Conservation (phyloP, 2,113 vertebrate species). For the Pseudorectes ferrugineus region DNA sequence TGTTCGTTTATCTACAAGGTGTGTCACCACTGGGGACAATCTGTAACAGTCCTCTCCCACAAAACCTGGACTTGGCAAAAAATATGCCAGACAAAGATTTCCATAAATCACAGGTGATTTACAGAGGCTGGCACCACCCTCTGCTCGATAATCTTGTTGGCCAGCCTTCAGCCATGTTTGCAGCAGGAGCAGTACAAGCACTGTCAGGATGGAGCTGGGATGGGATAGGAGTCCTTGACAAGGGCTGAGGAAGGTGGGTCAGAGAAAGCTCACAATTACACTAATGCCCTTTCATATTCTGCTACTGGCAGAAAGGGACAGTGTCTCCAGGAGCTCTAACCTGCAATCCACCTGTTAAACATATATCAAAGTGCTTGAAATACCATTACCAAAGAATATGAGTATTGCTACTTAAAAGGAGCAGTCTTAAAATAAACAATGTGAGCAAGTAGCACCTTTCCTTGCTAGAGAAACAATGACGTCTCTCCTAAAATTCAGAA, state of each 20-base stretch:
- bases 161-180: neutral
- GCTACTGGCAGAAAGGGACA: neutral
- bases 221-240: neutral
- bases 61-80: conserved; percentile 1
- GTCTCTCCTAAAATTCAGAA: neutral
- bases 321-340: neutral
- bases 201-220: neutral
- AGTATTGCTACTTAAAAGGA: neutral
- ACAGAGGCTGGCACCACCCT: conserved; percentile 3
- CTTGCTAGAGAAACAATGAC: neutral
- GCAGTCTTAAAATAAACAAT: neutral
- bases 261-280: neutral
- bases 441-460: neutral
- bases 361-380: neutral
- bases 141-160: neutral
- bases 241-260: neutral
- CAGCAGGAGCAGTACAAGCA: conserved; percentile 3
- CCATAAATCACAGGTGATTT: conserved; percentile 16
- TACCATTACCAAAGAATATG: neutral
- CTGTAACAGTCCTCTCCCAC: neutral
- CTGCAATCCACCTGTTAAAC: neutral
- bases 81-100: conserved; percentile 7
- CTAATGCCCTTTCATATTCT: neutral
- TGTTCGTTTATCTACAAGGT: neutral
- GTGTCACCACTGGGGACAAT: neutral